Base-by-base conservation (phyloP, 2,113 vertebrate species). In the Prochilodus magdalenae region DNA sequence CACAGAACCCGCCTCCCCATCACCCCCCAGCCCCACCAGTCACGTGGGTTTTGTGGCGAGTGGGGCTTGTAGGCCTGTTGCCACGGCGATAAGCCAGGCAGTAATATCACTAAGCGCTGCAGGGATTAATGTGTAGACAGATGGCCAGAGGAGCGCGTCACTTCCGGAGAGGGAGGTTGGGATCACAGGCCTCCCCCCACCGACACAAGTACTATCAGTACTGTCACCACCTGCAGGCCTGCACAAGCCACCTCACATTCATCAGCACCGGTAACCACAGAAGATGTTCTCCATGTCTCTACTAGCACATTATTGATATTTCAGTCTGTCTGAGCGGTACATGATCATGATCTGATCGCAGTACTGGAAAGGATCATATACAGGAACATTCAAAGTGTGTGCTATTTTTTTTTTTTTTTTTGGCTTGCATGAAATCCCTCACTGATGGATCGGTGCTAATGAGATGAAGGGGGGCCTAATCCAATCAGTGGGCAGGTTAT, bases 51-150 rank as follows among this genome's bases (percentile, higher is more conserved):
- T 83, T 86, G 73, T 20, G 69, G 87, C 84, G 84, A 87, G 91
- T 90, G 90, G 86, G 90, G 92, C 94, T 93, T 93, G 93, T 92
- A 91, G 87, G 91, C 91, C 91, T 90, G 92, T 94, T 93, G 91
- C 93, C 91, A 91, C 73, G 89, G 92, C 73, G 88, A 93, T 94
- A 94, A 94, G 87, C 90, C 93, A 92, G 91, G 88, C 90, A 86
- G 91, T 94, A 95, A 94, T 92, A 92, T 93, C 91, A 88, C 91
- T 93, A 92, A 94, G 89, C 91, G 86, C 90, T 92, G 88, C 86
- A 86, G 93, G 93, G 93, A 94, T 95, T 95, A 95, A 90, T 91
- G 91, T 92, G 90, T 65, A 66, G 90, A 94, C 94, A 95, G 94
- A 95, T 94, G 94, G 94, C 89, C 75, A 73, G 86, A 83, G 90